Conservation (phyloP, 2,888 invertebrate species). For the Hirtodrosophila trivittata region DNA sequence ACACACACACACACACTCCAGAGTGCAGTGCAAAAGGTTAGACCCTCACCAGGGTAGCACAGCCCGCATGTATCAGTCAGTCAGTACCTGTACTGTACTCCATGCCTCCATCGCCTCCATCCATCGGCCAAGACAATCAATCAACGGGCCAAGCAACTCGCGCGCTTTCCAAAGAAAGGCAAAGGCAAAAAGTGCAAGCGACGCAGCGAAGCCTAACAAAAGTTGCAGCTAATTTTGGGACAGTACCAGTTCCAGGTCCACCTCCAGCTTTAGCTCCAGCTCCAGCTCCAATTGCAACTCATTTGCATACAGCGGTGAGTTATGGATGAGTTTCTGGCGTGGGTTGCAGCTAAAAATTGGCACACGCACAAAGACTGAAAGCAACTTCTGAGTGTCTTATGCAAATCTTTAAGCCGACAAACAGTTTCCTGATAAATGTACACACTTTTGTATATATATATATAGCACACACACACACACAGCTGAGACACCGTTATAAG, state of each 20-base stretch:
- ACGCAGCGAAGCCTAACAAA: slow-evolving; percentile 55
- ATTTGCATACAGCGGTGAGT: slow-evolving; percentile 54
- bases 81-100: slow-evolving; percentile 28
- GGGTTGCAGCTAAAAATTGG: slow-evolving; percentile 60
- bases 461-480: slow-evolving; percentile 4
- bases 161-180: slow-evolving; percentile 72
- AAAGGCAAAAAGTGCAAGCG: slow-evolving; percentile 52
- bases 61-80: slow-evolving; percentile 56
- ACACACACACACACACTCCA: slow-evolving; percentile 3
- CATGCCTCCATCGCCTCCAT: slow-evolving; percentile 20
- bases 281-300: slow-evolving; percentile 54
- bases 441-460: slow-evolving; percentile 9
- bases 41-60: slow-evolving; percentile 61
- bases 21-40: slow-evolving; percentile 67
- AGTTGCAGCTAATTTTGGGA: slow-evolving; percentile 65
- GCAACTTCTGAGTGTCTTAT: slow-evolving; percentile 50
- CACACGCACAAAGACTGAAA: slow-evolving; percentile 67
- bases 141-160: slow-evolving; percentile 43
- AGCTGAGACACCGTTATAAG: slow-evolving; percentile 53
- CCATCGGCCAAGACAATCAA: slow-evolving; percentile 59
- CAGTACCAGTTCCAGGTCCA: slow-evolving; percentile 23
- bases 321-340: slow-evolving; percentile 55
- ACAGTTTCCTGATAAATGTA: slow-evolving; percentile 71
- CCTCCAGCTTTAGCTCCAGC: slow-evolving; percentile 8
- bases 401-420: slow-evolving; percentile 70